Base-by-base conservation (phyloP, 2,888 invertebrate genomes). In the Lasioglossum zephyrum region DNA sequence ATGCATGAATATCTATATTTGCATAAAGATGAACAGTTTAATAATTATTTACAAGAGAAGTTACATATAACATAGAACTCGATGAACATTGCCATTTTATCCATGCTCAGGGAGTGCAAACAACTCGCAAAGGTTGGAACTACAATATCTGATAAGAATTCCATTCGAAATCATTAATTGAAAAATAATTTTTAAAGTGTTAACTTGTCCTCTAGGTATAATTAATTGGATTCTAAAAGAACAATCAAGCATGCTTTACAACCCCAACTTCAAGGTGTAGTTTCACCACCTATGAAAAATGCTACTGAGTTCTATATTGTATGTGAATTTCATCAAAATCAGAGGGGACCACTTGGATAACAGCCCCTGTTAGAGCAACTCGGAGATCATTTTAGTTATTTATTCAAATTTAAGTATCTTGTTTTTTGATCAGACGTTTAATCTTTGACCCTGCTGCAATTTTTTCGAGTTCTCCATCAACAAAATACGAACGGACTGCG, bases 11-110 rank as follows among this genome's bases (percentile, higher is more conserved):
- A 26, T 63, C 63, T 63, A 63, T 57, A 57, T 57, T 57, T 57
- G n/a, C 57, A 57, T 63, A 36, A 63, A 63, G 63, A 63, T 63
- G 18, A 31, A 31, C 63, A 63, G 63, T 63, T 31, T 31, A 63
- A 31, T 26, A 31, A 63, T 63, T 63, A 63, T 63, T 63, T 63
- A 63, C 63, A 63, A 31, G 16, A 31, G 18, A 63, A 63, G 18
- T 36, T 31, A 26, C 18, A 31, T 63, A 3, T 18, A 63, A 63
- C 18, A 63, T 31, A 36, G 63, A 36, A 18, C 63, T 63, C 63
- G 13, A 31, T 5, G 31, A 63, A 31, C 63, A 63, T 26, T 31
- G 13, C 2, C 16, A 31, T 6, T 63, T 31, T 31, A 16, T 63
- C 31, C 31, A 16, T 5, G 63, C 2, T 63, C 63, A 63, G 31